Conservation (phyloP, 2,797 vertebrate genomes). For the Xyrichtys novacula region DNA sequence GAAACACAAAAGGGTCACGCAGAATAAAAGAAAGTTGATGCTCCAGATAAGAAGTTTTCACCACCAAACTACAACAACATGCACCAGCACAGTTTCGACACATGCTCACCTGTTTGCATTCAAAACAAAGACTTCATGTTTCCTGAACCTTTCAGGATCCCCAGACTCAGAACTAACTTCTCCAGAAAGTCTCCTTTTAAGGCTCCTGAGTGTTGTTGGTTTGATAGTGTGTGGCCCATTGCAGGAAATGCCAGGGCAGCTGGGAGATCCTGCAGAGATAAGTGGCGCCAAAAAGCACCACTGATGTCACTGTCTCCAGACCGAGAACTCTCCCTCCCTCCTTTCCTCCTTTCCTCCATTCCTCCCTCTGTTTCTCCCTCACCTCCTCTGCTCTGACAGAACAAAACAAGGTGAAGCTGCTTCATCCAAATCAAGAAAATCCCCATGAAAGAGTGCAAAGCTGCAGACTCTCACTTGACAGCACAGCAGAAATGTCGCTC, state of each 20-base stretch:
- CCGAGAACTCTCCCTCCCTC: constrained; percentile 11
- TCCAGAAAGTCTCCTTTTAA: constrained; percentile 2
- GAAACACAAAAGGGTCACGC: not conserved
- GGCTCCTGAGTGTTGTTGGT: constrained; percentile 19
- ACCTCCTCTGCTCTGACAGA: constrained; percentile 22
- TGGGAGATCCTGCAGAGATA: constrained; percentile 84
- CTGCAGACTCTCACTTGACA: not conserved
- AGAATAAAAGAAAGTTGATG: not conserved
- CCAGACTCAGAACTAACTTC: too few species aligned
- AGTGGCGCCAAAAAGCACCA: constrained; percentile 77
- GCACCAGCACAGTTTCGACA: constrained; percentile 1
- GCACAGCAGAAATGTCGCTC: not conserved
- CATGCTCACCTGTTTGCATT: not conserved
- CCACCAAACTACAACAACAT: not conserved
- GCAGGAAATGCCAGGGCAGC: constrained; percentile 82
- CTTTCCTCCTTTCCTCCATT: not conserved
- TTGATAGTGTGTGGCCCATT: constrained; percentile 44
- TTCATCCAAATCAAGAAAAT: constrained; percentile 15
- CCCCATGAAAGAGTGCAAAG: constrained; percentile 19
- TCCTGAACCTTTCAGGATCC: too few species aligned
- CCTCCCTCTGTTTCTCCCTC: not conserved
- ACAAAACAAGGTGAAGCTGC: constrained; percentile 46
- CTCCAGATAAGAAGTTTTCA: constrained; percentile 20
- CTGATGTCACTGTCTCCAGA: constrained; percentile 70
- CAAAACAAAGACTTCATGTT: too few species aligned